Conservation (phyloP, 35 echinoderm and acorn worm species). For the Heliocidaris erythrogramma region DNA sequence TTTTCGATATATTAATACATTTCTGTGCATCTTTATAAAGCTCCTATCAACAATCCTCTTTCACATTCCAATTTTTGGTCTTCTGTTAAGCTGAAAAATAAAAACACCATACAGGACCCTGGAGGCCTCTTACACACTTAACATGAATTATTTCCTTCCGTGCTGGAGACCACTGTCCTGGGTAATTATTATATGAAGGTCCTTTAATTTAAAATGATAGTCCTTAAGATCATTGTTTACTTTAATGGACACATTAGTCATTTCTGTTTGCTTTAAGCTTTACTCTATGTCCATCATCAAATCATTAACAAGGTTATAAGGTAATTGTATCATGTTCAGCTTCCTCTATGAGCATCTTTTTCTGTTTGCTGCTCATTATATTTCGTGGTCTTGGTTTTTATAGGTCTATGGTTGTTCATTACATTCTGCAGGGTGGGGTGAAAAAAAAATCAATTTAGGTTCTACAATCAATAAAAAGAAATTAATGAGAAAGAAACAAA, state of each 20-base stretch:
- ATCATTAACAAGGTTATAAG: background rate
- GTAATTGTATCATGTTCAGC: background rate
- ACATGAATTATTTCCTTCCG: background rate
- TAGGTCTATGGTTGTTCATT: background rate
- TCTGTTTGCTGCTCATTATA: background rate
- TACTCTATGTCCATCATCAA: background rate
- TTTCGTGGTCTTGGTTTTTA: background rate
- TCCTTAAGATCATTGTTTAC: background rate
- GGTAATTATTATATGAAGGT: background rate
- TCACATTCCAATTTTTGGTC: too few species aligned
- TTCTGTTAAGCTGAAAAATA: too few species aligned
- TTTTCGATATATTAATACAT: too few species aligned
- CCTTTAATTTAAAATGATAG: background rate
- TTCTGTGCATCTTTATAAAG: too few species aligned
- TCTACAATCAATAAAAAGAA: background rate
- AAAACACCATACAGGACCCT: too few species aligned
- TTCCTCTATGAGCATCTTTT: background rate
- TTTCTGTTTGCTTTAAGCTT: background rate
- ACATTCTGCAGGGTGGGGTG: too few species aligned
- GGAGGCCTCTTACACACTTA: background rate
- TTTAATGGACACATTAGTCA: constrained; percentile 3
- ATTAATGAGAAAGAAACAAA: background rate
- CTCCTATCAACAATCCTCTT: too few species aligned
- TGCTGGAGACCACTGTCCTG: background rate
- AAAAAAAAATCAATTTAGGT: background rate